Evolutionary conservation across 2,888 invertebrate species (phyloP).

Genomic region (Bimastos eiseni): DNA sequence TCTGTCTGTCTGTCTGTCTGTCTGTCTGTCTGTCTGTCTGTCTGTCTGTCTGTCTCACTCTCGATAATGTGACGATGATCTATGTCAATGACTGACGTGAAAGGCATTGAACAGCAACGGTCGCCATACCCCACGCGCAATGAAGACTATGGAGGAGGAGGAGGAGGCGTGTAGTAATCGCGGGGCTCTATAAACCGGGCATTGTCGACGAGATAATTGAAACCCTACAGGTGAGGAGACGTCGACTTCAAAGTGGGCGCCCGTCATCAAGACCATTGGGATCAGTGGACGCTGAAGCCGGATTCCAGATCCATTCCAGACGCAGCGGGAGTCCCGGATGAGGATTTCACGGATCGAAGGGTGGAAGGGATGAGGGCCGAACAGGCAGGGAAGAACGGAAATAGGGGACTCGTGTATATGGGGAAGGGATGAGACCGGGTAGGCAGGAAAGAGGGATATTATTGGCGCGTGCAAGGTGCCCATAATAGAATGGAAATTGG

Average conservation of each 20-base stretch:
- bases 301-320: background rate
- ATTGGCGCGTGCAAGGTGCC: background rate
- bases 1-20: background rate
- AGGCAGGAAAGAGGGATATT: background rate
- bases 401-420: too few relatives aligned
- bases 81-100: background rate
- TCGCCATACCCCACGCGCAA: background rate
- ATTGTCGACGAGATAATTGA: conserved; percentile 13
- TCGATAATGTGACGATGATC: background rate
- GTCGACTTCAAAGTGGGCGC: background rate
- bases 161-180: background rate
- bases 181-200: background rate
- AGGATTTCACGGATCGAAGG: background rate
- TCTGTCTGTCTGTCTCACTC: background rate
- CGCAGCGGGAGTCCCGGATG: conserved; percentile 13
- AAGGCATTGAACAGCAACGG: background rate
- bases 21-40: too few relatives aligned
- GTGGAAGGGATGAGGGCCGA: background rate
- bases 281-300: background rate
- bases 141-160: background rate
- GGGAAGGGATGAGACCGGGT: too few relatives aligned
- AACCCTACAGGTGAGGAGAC: background rate
- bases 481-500: background rate
- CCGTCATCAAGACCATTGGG: background rate
- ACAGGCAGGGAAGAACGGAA: background rate